phyloP scores from a whole-genome alignment of 2,797 vertebrate species.

The Oryzias dopingdopingensis region DNA sequence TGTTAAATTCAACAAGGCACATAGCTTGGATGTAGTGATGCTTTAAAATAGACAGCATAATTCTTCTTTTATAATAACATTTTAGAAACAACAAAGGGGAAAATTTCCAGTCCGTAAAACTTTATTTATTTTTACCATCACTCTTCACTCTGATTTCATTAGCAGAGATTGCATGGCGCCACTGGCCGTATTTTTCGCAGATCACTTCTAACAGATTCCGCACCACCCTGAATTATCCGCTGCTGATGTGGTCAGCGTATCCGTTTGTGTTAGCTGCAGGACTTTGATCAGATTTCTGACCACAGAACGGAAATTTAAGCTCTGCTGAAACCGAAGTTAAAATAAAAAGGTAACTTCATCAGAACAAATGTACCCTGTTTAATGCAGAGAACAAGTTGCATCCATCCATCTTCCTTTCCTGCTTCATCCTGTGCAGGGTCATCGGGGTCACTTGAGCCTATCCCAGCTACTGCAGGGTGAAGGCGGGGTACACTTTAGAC shows the following conservation, averaged over 20 bases:
- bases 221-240: conserved; percentile 33
- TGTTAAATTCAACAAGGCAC: no score
- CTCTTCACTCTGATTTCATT: conserved; percentile 23
- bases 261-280: conserved; percentile 49
- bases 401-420: no score
- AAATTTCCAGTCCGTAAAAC: background rate
- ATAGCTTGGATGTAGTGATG: no score
- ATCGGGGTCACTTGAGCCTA: no score
- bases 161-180: conserved; percentile 42
- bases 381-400: background rate
- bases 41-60: background rate
- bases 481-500: no score
- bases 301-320: conserved; percentile 57
- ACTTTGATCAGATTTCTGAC: conserved; percentile 64
- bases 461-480: no score
- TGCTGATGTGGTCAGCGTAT: conserved; percentile 62
- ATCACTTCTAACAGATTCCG: conserved; percentile 53
- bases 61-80: background rate
- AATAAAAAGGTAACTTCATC: conserved; percentile 41
- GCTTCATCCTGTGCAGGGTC: no score
- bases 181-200: conserved; percentile 47
- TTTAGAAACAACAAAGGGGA: background rate
- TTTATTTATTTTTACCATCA: conserved; percentile 20
- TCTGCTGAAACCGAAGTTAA: conserved; percentile 51
- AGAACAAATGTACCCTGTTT: conserved; percentile 35